Percentiles rank a stretch among this genome's conserved stretches.
Conservation (phyloP, 1,140 invertebrate species). For the Drosophila elegans region DNA sequence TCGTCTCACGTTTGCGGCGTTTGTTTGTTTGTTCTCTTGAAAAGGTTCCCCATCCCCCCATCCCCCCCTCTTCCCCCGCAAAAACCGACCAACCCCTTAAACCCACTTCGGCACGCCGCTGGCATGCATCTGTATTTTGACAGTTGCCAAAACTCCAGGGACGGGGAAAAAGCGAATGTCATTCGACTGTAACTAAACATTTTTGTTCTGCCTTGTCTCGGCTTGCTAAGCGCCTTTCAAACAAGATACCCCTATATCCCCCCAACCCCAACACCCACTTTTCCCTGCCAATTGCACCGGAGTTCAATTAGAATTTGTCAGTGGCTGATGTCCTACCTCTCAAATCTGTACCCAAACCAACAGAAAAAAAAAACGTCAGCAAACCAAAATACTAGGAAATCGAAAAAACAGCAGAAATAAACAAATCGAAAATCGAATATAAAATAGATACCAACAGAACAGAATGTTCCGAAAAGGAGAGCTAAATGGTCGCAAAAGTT, state of each 20-base stretch:
- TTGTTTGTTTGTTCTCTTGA: constrained; percentile 43
- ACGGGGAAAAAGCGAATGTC: constrained; percentile 10
- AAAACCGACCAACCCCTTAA: background rate
- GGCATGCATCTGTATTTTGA: constrained; percentile 59
- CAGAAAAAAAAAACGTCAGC: constrained; percentile 2
- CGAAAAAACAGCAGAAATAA: constrained; percentile 8
- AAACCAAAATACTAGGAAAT: constrained; percentile 21
- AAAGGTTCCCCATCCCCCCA: too few relatives aligned
- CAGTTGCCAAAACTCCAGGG: constrained; percentile 28
- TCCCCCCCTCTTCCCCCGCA: background rate
- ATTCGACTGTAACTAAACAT: constrained; percentile 50
- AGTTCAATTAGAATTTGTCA: constrained; percentile 53
- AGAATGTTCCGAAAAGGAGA: constrained; percentile 2
- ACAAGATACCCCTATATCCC: constrained; percentile 4
- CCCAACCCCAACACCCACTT: background rate
- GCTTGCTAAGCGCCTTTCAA: constrained; percentile 45
- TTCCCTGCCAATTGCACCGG: constrained; percentile 23
- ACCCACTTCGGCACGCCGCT: constrained; percentile 10
- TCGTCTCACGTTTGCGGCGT: constrained; percentile 67
- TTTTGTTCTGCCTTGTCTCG: constrained; percentile 47
- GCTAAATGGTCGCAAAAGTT: background rate
- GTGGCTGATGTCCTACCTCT: background rate
- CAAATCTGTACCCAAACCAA: constrained; percentile 7
- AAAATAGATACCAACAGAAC: constrained; percentile 31
- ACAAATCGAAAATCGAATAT: constrained; percentile 35